Percentiles rank a stretch among this genome's conserved stretches.
Conservation (phyloP, 2,797 vertebrate genomes). For the Enoplosus armatus region DNA sequence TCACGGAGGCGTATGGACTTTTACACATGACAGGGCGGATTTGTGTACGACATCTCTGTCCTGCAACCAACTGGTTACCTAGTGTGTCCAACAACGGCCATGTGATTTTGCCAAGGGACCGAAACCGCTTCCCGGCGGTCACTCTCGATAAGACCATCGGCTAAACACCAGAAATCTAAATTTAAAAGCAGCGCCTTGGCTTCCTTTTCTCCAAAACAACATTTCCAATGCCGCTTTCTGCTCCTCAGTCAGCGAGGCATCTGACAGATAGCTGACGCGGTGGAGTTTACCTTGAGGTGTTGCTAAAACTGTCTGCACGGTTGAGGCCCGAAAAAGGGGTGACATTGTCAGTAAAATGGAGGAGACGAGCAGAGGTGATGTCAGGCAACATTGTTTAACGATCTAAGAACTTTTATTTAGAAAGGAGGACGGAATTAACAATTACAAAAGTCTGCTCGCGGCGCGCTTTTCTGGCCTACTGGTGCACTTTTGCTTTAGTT, state of each 20-base stretch:
- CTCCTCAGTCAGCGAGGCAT: constrained; percentile 1
- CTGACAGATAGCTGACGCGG: constrained; percentile 26
- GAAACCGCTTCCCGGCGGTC: neutral
- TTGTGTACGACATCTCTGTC: constrained; percentile 1
- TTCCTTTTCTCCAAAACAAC: neutral
- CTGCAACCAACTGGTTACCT: neutral
- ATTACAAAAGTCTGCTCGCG: neutral
- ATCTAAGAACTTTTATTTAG: neutral
- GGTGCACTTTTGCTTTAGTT: neutral
- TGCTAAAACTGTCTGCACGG: constrained; percentile 49
- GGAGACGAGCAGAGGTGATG: neutral
- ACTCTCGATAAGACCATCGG: neutral
- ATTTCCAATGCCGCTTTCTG: neutral
- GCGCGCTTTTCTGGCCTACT: no score
- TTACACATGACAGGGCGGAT: constrained; percentile 16
- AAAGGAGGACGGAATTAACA: neutral
- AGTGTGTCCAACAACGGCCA: constrained; percentile 11
- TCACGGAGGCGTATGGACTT: constrained; percentile 11
- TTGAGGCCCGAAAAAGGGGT: constrained; percentile 27
- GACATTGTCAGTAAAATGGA: constrained; percentile 47
- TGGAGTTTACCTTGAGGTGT: constrained; percentile 55
- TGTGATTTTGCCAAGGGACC: constrained; percentile 19
- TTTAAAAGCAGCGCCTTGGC: neutral
- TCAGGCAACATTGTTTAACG: neutral
- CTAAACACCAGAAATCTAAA: neutral